Evolutionary conservation across 2,113 vertebrate genomes (phyloP).

Genomic region (Mus pahari): DNA sequence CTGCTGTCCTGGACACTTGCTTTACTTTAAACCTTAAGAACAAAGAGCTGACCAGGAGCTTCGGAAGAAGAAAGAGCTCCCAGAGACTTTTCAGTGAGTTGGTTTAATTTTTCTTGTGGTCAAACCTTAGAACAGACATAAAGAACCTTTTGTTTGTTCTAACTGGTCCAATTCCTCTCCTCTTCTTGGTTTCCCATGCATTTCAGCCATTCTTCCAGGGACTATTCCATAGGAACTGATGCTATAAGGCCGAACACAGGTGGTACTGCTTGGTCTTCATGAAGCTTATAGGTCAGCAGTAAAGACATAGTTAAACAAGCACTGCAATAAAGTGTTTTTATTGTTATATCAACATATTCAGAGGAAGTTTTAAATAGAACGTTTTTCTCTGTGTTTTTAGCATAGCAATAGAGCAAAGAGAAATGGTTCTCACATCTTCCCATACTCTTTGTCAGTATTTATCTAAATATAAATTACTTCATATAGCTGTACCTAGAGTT

Average conservation of each 20-base stretch:
- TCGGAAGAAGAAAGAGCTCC: slow-evolving; percentile 31
- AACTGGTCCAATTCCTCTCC: background rate
- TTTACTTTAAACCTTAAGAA: background rate
- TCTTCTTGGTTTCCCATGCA: background rate
- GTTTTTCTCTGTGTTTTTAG: slow-evolving; percentile 42
- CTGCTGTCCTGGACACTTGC: background rate
- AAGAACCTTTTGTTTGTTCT: slow-evolving; percentile 41
- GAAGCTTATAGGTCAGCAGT: slow-evolving; percentile 36
- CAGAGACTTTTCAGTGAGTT: background rate
- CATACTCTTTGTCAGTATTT: slow-evolving; percentile 55
- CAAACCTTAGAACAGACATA: slow-evolving; percentile 31
- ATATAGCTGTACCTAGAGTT: slow-evolving; percentile 13
- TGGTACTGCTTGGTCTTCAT: slow-evolving; percentile 5
- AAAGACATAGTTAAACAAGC: background rate
- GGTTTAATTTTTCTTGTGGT: background rate
- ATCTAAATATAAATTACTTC: slow-evolving; percentile 50
- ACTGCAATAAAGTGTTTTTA: slow-evolving; percentile 27
- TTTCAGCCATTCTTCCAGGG: slow-evolving; percentile 40
- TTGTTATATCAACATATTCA: slow-evolving; percentile 41
- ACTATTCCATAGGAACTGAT: background rate
- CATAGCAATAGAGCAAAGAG: slow-evolving; percentile 10
- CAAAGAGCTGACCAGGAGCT: background rate
- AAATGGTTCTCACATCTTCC: slow-evolving; percentile 18
- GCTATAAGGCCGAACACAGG: background rate
- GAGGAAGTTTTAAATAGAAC: slow-evolving; percentile 56